Evolutionary conservation across 1,140 invertebrate genomes (phyloP).

Genomic region (Linepithema humile): DNA sequence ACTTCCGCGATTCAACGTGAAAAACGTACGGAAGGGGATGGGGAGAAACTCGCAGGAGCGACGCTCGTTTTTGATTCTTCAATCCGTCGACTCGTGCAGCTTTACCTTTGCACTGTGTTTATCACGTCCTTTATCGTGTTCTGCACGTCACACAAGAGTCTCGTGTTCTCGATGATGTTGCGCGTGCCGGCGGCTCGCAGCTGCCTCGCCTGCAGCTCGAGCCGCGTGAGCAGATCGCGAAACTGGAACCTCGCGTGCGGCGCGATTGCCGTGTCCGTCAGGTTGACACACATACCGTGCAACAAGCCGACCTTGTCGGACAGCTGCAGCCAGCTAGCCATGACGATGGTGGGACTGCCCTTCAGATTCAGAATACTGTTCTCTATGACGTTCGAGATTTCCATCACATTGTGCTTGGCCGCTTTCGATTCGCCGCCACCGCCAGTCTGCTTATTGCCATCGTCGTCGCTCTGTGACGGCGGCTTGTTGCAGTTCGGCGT

Average conservation of each 20-base stretch:
- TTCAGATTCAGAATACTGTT: conserved; percentile 87
- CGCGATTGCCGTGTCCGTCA: conserved; percentile 90
- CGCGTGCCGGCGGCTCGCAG: conserved; percentile 89
- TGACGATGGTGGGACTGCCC: conserved; percentile 86
- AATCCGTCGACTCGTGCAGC: conserved; percentile 1
- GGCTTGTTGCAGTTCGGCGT: conserved; percentile 84
- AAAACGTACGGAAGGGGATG: background rate
- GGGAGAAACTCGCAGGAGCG: conserved; percentile 29
- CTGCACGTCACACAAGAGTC: conserved; percentile 89
- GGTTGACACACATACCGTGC: conserved; percentile 90
- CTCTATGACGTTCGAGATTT: conserved; percentile 89
- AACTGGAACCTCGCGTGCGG: conserved; percentile 95
- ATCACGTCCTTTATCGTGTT: conserved; percentile 93
- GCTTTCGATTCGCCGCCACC: conserved; percentile 71
- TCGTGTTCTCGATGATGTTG: conserved; percentile 89
- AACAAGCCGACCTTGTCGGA: conserved; percentile 93
- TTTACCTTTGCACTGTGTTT: conserved; percentile 92
- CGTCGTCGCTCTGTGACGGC: conserved; percentile 59
- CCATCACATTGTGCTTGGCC: conserved; percentile 88
- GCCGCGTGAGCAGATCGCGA: conserved; percentile 91
- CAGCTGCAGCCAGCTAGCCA: conserved; percentile 91
- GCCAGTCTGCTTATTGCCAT: conserved; percentile 17
- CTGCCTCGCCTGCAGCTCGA: conserved; percentile 92
- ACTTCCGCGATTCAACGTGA: conserved; percentile 2
- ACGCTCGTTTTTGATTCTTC: conserved; percentile 62